These are phyloP conservation scores for Picathartes gymnocephalus DNA, from an alignment of 2,113 vertebrate genomes.

Conservation along the genomic window DNA sequence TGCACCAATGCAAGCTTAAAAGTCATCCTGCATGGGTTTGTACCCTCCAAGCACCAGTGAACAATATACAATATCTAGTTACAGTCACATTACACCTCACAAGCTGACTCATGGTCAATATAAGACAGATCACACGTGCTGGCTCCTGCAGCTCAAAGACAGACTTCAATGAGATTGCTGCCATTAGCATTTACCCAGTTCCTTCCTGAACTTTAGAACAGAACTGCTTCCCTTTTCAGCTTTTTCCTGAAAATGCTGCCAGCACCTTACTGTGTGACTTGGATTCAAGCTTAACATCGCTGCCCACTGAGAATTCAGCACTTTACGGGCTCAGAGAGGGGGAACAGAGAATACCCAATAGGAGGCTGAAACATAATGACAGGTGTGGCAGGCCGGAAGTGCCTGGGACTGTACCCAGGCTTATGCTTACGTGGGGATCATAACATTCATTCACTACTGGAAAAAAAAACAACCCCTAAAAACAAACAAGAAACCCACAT, in stretches of 20 bases:
- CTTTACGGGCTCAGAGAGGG: not conserved
- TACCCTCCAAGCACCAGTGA: not conserved
- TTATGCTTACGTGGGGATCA: not conserved
- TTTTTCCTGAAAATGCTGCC: conserved; percentile 51
- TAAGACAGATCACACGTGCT: not conserved
- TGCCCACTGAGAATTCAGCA: not conserved
- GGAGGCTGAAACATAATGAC: not conserved
- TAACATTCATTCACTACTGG: not conserved
- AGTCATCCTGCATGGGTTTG: not conserved
- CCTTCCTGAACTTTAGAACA: conserved; percentile 20
- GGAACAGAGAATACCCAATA: not conserved
- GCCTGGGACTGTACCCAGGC: not conserved
- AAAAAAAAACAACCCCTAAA: not conserved
- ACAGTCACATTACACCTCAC: not conserved
- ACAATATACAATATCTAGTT: not conserved
- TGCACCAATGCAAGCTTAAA: not conserved
- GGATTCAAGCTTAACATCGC: not conserved
- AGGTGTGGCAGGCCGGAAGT: not conserved
- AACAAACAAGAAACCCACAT: not conserved
- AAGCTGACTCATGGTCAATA: not conserved
- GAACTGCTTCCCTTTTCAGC: not conserved
- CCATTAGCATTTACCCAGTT: not conserved
- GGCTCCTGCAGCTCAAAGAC: not conserved
- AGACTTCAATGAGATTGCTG: not conserved
- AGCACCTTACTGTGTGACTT: not conserved